phyloP scores from a whole-genome alignment of 1,140 invertebrate genomes.

The Dreissena polymorpha region DNA sequence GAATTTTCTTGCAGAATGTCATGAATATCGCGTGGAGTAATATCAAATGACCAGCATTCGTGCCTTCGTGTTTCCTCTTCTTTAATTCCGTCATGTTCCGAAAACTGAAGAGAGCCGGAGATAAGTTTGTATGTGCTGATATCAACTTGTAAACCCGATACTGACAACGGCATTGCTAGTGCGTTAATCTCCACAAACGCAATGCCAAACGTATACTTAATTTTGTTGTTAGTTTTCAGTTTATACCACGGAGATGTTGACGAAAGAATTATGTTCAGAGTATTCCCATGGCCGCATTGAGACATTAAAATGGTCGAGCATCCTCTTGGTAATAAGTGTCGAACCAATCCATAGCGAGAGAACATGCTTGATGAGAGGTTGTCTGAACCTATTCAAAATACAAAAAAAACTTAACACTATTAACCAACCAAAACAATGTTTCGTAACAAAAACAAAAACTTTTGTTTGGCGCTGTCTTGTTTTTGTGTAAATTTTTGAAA shows the following conservation, averaged over 20 bases:
- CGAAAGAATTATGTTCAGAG: background rate
- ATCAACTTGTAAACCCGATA: constrained; percentile 3
- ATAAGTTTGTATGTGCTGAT: background rate
- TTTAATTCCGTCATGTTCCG: background rate
- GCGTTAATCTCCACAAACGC: constrained; percentile 13
- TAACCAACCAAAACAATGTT: background rate
- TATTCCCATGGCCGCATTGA: background rate
- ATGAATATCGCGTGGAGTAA: constrained; percentile 11
- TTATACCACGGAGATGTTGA: constrained; percentile 33
- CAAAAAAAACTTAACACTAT: background rate
- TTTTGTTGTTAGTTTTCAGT: background rate
- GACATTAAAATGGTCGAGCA: constrained; percentile 5
- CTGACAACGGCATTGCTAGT: constrained; percentile 20
- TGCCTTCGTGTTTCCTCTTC: background rate
- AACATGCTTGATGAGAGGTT: background rate
- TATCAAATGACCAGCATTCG: constrained; percentile 11
- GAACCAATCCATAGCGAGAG: background rate
- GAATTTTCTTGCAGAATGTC: constrained; percentile 8
- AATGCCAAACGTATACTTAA: constrained; percentile 23
- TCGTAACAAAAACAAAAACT: background rate
- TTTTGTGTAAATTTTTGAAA: background rate
- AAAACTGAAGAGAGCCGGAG: background rate
- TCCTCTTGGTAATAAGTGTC: constrained; percentile 18
- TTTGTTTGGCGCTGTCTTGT: background rate
- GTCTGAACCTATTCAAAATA: constrained; percentile 1